These are phyloP conservation scores for Melanerpes aurifrons DNA, from an alignment of 2,113 vertebrate genomes.

Conservation along the genomic window DNA sequence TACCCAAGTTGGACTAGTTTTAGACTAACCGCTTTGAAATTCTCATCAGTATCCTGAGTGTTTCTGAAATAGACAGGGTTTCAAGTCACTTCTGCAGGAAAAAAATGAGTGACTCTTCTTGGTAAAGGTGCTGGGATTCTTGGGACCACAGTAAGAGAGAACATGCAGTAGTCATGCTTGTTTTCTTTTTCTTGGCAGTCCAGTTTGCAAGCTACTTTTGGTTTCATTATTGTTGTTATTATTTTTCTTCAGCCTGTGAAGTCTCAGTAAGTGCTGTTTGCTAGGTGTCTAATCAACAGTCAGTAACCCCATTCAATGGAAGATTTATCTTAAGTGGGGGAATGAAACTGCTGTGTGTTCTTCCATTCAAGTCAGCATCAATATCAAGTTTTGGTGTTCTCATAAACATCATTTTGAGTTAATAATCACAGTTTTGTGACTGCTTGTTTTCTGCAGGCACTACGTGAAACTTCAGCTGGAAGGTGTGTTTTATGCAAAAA, in stretches of 20 bases:
- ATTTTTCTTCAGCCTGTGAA: background rate
- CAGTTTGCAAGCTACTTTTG: background rate
- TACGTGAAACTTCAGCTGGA: background rate
- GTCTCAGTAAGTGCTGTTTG: background rate
- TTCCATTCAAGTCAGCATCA: background rate
- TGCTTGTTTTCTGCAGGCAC: background rate
- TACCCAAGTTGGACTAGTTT: background rate
- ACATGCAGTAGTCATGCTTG: background rate
- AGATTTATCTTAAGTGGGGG: background rate
- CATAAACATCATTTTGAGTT: background rate
- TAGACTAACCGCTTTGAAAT: background rate
- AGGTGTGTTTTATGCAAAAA: background rate
- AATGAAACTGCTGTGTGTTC: background rate
- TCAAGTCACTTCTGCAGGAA: background rate
- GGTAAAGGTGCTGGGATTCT: background rate
- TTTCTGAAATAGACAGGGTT: background rate
- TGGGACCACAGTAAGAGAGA: background rate
- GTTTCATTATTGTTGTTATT: background rate
- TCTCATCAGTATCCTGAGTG: background rate
- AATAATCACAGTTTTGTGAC: background rate
- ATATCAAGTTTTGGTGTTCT: background rate
- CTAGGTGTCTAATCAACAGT: background rate
- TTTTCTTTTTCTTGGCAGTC: background rate
- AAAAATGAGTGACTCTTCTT: background rate
- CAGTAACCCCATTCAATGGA: background rate